A percentile compares a stretch with the other conserved stretches of the same genome.
These are phyloP conservation scores for Microplitis manilae DNA, from an alignment of 2,888 invertebrate genomes.

Conservation along the genomic window DNA sequence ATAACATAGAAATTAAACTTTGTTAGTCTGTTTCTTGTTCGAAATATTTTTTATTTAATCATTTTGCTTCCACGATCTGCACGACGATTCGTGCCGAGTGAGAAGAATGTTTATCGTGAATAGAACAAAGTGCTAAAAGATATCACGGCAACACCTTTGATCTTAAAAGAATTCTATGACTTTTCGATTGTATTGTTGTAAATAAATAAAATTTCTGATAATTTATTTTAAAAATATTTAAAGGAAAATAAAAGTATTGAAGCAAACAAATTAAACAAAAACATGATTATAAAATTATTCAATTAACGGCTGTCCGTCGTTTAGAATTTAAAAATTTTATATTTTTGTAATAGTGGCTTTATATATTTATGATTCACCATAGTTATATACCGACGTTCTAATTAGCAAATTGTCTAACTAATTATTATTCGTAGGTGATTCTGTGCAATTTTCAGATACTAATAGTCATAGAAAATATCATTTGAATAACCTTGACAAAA, in stretches of 20 bases:
- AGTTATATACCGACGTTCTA: too few species aligned
- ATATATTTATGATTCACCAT: too few species aligned
- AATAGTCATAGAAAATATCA: too few species aligned
- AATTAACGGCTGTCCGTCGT: too few species aligned
- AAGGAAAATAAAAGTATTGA: background rate
- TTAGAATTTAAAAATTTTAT: too few species aligned
- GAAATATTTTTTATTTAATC: background rate
- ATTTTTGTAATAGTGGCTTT: too few species aligned
- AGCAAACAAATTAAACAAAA: too few species aligned
- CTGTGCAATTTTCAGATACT: too few species aligned
- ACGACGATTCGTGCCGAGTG: slow-evolving; percentile 33
- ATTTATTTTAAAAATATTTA: background rate
- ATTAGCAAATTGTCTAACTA: too few species aligned
- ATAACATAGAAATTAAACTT: background rate
- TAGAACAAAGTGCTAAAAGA: slow-evolving; percentile 30
- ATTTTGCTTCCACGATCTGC: slow-evolving; percentile 22
- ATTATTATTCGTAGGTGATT: too few species aligned
- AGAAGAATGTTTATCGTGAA: slow-evolving; percentile 33
- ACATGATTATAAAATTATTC: too few species aligned
- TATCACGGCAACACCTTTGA: slow-evolving; percentile 44
- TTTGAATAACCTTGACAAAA: too few species aligned
- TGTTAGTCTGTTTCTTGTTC: background rate
- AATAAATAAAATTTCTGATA: slow-evolving; percentile 13
- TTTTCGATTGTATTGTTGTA: slow-evolving; percentile 17
- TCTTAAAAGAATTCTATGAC: slow-evolving; percentile 28